phyloP scores from a whole-genome alignment of 2,797 vertebrate species.

The Falco berigora region DNA sequence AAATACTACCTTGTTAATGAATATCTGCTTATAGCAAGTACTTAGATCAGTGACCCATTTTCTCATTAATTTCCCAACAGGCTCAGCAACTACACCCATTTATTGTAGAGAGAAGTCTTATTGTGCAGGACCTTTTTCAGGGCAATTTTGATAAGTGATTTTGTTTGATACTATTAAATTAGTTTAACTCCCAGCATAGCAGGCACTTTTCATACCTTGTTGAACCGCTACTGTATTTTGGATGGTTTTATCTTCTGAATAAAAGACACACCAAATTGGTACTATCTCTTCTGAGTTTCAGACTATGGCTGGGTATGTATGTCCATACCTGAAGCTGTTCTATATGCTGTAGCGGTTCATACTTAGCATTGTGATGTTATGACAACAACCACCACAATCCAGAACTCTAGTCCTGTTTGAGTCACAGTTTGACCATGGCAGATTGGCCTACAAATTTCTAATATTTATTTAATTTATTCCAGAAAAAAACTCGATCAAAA shows the following conservation, averaged over 20 bases:
- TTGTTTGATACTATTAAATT: not conserved
- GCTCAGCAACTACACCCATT: not conserved
- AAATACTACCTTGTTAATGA: not conserved
- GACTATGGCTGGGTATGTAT: not conserved
- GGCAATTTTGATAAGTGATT: not conserved
- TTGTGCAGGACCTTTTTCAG: not conserved
- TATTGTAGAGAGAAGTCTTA: not conserved
- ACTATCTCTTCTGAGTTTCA: not conserved
- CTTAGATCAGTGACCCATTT: slow-evolving; percentile 13
- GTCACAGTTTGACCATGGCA: not conserved
- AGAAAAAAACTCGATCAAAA: not conserved
- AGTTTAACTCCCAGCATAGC: not conserved
- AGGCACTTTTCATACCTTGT: not conserved
- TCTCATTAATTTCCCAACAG: slow-evolving; percentile 5
- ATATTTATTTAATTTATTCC: not conserved
- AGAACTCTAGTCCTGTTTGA: not conserved
- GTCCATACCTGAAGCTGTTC: not conserved
- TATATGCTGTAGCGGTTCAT: not conserved
- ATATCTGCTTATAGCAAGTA: not conserved
- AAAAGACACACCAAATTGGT: not conserved
- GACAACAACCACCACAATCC: accelerated
- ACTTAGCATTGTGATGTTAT: not conserved
- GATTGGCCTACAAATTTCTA: not conserved
- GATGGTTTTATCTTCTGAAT: not conserved
- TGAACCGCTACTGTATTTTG: not conserved